A percentile compares a stretch with the other conserved stretches of the same genome.
Evolutionary conservation across 1,140 invertebrate species (phyloP).

Genomic region (Bombyx mandarina): DNA sequence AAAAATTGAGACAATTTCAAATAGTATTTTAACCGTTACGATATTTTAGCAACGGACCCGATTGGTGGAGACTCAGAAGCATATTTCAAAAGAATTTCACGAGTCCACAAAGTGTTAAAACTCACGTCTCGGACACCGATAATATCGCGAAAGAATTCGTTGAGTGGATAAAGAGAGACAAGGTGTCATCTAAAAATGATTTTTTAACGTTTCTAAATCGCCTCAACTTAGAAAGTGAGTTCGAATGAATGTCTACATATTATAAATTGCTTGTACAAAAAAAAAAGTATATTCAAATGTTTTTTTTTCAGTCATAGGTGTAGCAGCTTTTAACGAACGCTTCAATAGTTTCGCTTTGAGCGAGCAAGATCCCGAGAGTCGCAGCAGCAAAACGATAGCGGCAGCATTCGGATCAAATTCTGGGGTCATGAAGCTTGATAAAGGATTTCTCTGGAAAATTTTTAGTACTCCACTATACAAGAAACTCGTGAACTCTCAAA

Average conservation of each 20-base stretch:
- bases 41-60: constrained; percentile 81
- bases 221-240: constrained; percentile 84
- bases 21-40: no score
- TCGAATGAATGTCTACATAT: constrained; percentile 2
- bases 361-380: constrained; percentile 73
- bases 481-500: constrained; percentile 78
- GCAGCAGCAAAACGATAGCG: constrained; percentile 78
- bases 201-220: constrained; percentile 80
- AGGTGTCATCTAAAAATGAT: constrained; percentile 63
- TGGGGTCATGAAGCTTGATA: constrained; percentile 82
- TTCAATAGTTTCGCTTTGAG: constrained; percentile 75
- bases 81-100: constrained; percentile 86
- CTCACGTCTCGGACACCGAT: constrained; percentile 77
- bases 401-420: constrained; percentile 81
- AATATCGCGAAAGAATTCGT: constrained; percentile 78
- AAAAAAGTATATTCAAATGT: not conserved
- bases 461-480: constrained; percentile 82
- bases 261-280: not conserved
- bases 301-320: constrained; percentile 76
- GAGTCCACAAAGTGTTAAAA: constrained; percentile 77
- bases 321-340: constrained; percentile 77
- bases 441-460: constrained; percentile 80
- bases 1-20: no score
- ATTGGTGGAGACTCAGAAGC: constrained; percentile 86
- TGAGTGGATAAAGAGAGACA: constrained; percentile 42